Evolutionary conservation across 2,888 invertebrate genomes (phyloP), one percentile per base, ranked within the genome.

Genomic region (Caenorhabditis sulstoni): DNA sequence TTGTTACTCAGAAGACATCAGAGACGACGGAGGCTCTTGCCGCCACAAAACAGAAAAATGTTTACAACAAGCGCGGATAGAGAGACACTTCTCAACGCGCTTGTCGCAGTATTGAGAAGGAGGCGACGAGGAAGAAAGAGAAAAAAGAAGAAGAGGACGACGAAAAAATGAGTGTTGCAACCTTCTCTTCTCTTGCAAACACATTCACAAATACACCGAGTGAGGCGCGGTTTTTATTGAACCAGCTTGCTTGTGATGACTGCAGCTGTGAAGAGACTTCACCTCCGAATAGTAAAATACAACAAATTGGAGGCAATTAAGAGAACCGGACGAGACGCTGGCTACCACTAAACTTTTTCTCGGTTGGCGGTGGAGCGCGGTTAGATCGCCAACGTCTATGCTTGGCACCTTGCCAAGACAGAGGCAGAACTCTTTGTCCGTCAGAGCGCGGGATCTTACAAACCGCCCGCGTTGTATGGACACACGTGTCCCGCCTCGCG

Each of bases 301-400:
- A n/a, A 23, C 52, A 52, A 58, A 67, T 67, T 67, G 67, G 50
- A 52, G 50, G 67, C 58, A 67, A 67, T 67, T 59, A 58, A 58
- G 29, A 29, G 29, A 29, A 29, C 29, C 29, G 29, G 29, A 29
- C 29, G 55, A 37, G 29, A 7, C 29, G 29, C 29, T 7, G 29
- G 29, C 29, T 29, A 29, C 3, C 29, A 29, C 3, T 29, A 7
- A 29, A 29, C 29, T 29, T 29, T 29, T 29, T 29, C 7, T 3
- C 29, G 7, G 29, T 29, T 3, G 3, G 29, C 29, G 7, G 29
- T 29, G 29, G 29, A 29, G 29, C 29, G 29, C 29, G 29, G 4
- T 29, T 29, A n/a, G n/a, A n/a, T 29, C 29, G 29, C 7, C 29
- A n/a, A n/a, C n/a, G n/a, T n/a, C n/a, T n/a, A n/a, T n/a, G 29